Evolutionary conservation across 1,140 invertebrate genomes (phyloP), one percentile per base, ranked within the genome.

Genomic region (Antheraea pernyi): DNA sequence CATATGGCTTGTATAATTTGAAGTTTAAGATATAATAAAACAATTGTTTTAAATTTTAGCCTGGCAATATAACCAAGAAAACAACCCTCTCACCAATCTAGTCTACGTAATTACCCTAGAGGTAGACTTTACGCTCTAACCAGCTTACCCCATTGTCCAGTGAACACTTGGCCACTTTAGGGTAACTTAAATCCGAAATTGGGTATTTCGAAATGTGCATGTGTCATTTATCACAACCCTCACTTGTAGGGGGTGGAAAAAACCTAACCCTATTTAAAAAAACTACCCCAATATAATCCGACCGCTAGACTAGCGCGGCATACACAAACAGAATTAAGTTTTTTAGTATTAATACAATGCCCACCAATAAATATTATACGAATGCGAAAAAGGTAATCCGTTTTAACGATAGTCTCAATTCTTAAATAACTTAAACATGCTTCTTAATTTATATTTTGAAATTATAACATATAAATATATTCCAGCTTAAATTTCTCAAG

Each of bases 161-260:
- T 7, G 71, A 68, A 72, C 86, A 84, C 84, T 85, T 80, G 81
- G 85, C 90, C 86, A 93, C 91, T 93, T 92, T 92, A 86, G 92
- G 91, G 89, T 88, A 89, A 92, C 91, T 93, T 92, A 92, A 93
- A 93, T 92, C 92, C 92, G 85, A 93, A 93, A 93, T 93, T 93
- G 92, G 92, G 92, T 93, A 92, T 93, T 92, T 92, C 87, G 88
- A 89, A 85, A 92, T 91, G 89, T 91, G 89, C 92, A 93, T 92
- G 91, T 92, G 91, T 92, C 92, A 92, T 93, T 93, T 92, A 92
- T 93, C 91, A 93, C 89, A 74, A 86, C 82, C 89, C 87, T 84
- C 74, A 74, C 71, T 77, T 69, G 73, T 71, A 68, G 59, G 72
- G 73, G 78, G 75, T 76, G 76, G 78, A 78, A 85, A 88, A 88